Evolutionary conservation across 2,113 vertebrate genomes (phyloP).

Genomic region (Loxodonta africana): DNA sequence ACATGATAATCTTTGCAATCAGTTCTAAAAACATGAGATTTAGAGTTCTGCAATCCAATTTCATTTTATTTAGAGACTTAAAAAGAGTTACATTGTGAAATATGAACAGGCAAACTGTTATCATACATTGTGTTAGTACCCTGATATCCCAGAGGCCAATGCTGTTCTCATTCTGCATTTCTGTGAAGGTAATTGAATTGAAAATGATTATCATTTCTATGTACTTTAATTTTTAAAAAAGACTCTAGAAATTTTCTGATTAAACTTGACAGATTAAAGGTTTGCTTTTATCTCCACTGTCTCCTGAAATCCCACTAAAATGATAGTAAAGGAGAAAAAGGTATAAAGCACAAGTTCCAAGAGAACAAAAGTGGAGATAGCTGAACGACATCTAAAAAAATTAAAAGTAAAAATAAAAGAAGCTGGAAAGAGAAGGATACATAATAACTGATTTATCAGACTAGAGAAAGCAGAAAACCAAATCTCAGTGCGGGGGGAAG

Average conservation of each 20-base stretch:
- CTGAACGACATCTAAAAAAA: background rate
- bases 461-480: background rate
- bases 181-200: background rate
- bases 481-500: background rate
- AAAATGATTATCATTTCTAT: background rate
- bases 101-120: background rate
- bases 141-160: background rate
- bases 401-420: background rate
- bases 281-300: background rate
- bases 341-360: background rate
- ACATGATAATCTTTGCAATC: background rate
- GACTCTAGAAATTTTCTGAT: background rate
- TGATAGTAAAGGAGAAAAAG: background rate
- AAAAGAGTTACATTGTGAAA: background rate
- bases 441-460: constrained; percentile 1
- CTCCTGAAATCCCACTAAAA: background rate
- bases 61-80: background rate
- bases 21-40: background rate
- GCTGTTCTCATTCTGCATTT: background rate
- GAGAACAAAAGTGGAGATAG: background rate
- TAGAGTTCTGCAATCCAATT: background rate
- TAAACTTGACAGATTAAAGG: background rate
- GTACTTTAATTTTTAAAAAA: background rate
- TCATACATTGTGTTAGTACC: background rate
- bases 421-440: background rate